Evolutionary conservation across 2,797 vertebrate species (phyloP).

Genomic region (Spheniscus humboldti): DNA sequence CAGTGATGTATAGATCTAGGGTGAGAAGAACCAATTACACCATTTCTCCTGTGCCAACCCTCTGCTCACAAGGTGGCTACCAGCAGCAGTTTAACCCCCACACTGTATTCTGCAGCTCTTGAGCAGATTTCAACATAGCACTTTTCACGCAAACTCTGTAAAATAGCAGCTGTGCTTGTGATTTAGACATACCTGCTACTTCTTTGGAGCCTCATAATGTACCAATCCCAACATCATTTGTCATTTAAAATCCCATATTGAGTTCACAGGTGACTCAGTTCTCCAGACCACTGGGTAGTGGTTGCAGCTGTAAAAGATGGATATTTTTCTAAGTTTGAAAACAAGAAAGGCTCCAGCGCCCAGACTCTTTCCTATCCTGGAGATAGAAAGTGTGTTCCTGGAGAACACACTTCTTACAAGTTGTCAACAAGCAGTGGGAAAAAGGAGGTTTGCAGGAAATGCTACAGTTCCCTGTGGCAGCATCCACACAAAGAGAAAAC

Average conservation of each 20-base stretch:
- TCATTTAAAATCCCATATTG: not conserved
- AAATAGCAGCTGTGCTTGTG: not conserved
- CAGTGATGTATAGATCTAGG: not conserved
- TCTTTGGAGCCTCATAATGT: not conserved
- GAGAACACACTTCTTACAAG: not conserved
- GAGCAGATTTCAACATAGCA: not conserved
- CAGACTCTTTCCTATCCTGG: not conserved
- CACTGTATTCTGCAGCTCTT: not conserved
- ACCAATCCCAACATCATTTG: not conserved
- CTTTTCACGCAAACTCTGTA: not conserved
- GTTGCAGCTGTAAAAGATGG: not conserved
- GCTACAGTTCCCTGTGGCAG: not conserved
- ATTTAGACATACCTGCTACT: not conserved
- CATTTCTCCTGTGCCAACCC: not conserved
- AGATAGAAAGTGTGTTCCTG: not conserved
- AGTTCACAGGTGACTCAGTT: not conserved
- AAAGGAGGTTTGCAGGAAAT: conserved; percentile 19
- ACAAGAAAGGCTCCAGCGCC: not conserved
- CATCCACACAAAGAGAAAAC: not conserved
- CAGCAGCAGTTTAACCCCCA: not conserved
- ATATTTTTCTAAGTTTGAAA: not conserved
- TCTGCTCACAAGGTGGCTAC: not conserved
- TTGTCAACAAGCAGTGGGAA: not conserved
- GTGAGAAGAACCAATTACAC: not conserved
- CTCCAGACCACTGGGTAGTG: not conserved